These are phyloP conservation scores for Crotophaga sulcirostris DNA, from an alignment of 2,113 vertebrate genomes.

Conservation along the genomic window DNA sequence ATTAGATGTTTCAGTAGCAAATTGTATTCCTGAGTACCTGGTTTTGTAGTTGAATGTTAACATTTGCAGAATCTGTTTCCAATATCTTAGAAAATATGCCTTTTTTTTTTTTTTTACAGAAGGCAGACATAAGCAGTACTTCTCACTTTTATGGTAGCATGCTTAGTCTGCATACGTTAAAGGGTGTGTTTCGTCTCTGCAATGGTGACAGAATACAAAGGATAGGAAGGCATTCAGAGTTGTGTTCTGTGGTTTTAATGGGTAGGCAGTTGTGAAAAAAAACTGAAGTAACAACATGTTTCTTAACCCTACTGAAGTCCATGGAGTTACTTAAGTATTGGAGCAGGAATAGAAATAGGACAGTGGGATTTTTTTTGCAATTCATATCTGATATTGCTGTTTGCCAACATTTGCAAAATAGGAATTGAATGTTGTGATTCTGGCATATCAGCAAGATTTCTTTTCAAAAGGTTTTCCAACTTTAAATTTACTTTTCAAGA, in stretches of 20 bases:
- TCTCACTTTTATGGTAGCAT: background rate
- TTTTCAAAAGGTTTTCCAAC: background rate
- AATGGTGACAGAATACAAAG: background rate
- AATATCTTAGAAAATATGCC: background rate
- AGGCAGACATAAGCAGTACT: background rate
- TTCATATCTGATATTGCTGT: background rate
- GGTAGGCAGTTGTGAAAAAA: background rate
- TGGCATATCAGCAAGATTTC: background rate
- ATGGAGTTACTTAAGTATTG: background rate
- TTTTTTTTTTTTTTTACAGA: background rate
- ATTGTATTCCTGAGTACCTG: background rate
- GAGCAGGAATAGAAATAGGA: background rate
- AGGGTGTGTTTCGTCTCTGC: background rate
- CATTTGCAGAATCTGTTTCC: background rate
- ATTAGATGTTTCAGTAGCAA: background rate
- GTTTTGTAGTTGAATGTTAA: background rate
- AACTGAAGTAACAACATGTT: background rate
- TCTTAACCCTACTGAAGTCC: background rate
- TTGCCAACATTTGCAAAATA: background rate
- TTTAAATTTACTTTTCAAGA: background rate
- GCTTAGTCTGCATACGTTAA: background rate
- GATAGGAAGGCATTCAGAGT: background rate
- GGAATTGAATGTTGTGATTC: background rate
- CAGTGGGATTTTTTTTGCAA: background rate
- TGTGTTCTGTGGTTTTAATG: background rate